Evolutionary conservation across 2,113 vertebrate species (phyloP), one percentile per base, ranked within the genome.

Genomic region (Atlantisia rogersi): DNA sequence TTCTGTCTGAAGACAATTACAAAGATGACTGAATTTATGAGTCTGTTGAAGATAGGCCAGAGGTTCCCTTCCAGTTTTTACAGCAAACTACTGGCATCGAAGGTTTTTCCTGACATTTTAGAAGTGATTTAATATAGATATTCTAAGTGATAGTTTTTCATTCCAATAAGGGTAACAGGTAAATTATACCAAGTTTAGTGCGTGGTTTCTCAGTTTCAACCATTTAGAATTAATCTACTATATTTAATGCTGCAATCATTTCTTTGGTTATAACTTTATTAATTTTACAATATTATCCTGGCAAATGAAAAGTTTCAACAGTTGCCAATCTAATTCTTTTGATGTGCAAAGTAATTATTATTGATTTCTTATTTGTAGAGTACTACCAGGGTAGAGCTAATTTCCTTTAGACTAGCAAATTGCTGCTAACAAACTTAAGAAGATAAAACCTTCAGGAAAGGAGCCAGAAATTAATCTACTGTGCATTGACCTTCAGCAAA

Each of bases 371-470:
- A 69, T 85, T 86, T 86, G 53, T 28, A 58, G 20, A 85, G 20
- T 5, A 37, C 17, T 95, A 40, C 17, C 24, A 79, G 9, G 19
- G 12, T 25, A 93, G 18, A 69, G 18, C 2, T 76, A 69, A 92
- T 86, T 96, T 91, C 75, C 67, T 92, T 93, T 62, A 92, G 35
- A 79, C 28, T 90, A 86, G 28, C 3, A 76, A 93, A 88, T 90
- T 86, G 21, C 42, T 82, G 15, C 40, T 90, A 80, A 82, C 20
- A 93, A 75, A 52, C 56, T 84, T 75, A 32, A 75, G 39, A 68
- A 81, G 32, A 87, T 52, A 82, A 91, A 79, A 50, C 13, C 35
- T 85, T 76, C 40, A 85, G 53, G 29, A 94, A 82, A 93, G 24
- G 7, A 90, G 7, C 5, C 60, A 88, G 62, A 85, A 91, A 88